phyloP scores from a whole-genome alignment of 1,140 invertebrate genomes.

The Eueides isabella region DNA sequence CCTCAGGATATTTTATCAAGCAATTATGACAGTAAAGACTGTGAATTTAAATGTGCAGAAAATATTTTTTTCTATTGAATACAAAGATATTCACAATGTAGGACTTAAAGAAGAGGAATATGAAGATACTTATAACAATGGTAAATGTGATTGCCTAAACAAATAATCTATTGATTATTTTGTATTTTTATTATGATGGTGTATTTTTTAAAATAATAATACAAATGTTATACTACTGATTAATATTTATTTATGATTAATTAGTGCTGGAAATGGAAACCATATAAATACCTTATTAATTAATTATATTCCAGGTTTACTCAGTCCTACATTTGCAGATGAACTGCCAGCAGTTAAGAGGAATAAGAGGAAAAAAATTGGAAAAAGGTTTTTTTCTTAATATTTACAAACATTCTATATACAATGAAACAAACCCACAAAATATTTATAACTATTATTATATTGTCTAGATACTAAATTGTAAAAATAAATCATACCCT shows the following conservation, averaged over 20 bases:
- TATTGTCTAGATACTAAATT: too few relatives aligned
- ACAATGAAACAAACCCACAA: too few relatives aligned
- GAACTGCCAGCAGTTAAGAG: not conserved
- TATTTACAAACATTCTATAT: too few relatives aligned
- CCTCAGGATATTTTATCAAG: not conserved
- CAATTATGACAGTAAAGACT: not conserved
- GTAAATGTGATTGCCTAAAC: too few relatives aligned
- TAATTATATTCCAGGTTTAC: constrained; percentile 19
- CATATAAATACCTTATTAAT: not conserved
- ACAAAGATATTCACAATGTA: not conserved
- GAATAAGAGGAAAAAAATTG: constrained; percentile 2
- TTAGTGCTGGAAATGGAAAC: too few relatives aligned
- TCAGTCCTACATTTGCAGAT: constrained; percentile 4
- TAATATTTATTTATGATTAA: too few relatives aligned
- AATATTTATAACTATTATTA: too few relatives aligned
- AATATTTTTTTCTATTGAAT: not conserved
- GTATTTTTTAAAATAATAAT: too few relatives aligned
- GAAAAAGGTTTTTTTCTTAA: constrained; percentile 8
- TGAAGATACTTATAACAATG: constrained; percentile 11
- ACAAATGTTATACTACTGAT: too few relatives aligned
- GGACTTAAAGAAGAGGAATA: constrained; percentile 11
- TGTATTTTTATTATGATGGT: too few relatives aligned
- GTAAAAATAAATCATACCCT: too few relatives aligned
- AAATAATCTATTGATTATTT: too few relatives aligned
- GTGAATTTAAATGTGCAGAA: not conserved